These are phyloP conservation scores for Phrixothrix hirtus DNA, from an alignment of 2,888 invertebrate species.

Conservation along the genomic window DNA sequence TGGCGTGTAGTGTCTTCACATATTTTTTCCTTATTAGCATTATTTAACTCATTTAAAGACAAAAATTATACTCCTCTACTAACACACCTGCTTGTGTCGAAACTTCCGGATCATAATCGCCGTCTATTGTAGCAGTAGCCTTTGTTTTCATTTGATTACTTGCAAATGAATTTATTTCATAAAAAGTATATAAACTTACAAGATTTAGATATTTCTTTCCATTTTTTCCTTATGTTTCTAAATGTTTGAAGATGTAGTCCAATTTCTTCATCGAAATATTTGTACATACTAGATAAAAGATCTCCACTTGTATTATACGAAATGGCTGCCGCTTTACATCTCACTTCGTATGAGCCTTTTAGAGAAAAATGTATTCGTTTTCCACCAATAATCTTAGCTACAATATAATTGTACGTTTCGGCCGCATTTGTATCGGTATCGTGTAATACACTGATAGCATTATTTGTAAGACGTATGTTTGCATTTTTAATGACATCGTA, in stretches of 20 bases:
- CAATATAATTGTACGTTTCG: slow-evolving; percentile 39
- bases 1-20: neutral
- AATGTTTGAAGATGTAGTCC: neutral
- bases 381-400: slow-evolving; percentile 44
- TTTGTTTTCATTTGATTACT: neutral
- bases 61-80: neutral
- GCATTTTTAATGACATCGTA: neutral
- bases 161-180: neutral
- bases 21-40: neutral
- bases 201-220: neutral
- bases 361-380: slow-evolving; percentile 42
- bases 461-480: neutral
- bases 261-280: neutral
- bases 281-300: no score
- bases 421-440: slow-evolving; percentile 39
- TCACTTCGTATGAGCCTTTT: slow-evolving; percentile 39
- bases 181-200: no score
- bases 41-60: neutral
- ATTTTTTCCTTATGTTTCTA: neutral
- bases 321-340: slow-evolving; percentile 42
- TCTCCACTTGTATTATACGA: slow-evolving; percentile 36
- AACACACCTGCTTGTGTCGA: neutral
- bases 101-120: neutral
- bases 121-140: neutral
- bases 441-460: slow-evolving; percentile 1